These are phyloP conservation scores for Antigone vipio DNA, from an alignment of 2,113 vertebrate genomes.

Conservation along the genomic window DNA sequence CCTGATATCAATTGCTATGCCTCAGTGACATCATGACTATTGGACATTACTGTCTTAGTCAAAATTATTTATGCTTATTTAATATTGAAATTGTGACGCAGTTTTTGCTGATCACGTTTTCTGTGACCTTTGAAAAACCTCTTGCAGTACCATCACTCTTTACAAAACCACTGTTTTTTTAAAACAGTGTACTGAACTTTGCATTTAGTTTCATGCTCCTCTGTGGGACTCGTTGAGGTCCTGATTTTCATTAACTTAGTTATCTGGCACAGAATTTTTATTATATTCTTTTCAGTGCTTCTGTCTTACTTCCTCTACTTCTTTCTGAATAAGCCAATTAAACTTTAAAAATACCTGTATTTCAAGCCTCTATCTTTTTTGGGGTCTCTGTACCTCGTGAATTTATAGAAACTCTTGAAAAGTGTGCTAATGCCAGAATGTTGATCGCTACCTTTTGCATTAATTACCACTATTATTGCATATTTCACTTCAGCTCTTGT, in stretches of 20 bases:
- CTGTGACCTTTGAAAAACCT: neutral
- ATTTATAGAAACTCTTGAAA: neutral
- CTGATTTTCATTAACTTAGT: neutral
- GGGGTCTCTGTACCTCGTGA: neutral
- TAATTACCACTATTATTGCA: neutral
- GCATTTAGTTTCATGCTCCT: neutral
- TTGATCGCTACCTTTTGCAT: neutral
- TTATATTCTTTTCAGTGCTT: neutral
- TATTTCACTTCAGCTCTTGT: neutral
- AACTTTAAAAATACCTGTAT: neutral
- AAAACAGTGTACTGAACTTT: neutral
- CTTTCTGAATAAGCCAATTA: neutral
- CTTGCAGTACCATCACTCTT: neutral
- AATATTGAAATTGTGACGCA: neutral
- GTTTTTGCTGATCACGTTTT: neutral
- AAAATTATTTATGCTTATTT: neutral
- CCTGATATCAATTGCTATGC: neutral
- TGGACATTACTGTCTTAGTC: neutral
- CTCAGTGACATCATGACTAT: neutral
- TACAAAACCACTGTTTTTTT: neutral
- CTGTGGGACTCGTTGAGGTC: fast-evolving
- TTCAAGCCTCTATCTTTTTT: neutral
- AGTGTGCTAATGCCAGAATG: neutral
- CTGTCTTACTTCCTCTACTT: neutral
- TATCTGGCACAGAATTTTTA: neutral